Base-by-base conservation (phyloP, 2,797 vertebrate genomes). In the Naso thynnoides region DNA sequence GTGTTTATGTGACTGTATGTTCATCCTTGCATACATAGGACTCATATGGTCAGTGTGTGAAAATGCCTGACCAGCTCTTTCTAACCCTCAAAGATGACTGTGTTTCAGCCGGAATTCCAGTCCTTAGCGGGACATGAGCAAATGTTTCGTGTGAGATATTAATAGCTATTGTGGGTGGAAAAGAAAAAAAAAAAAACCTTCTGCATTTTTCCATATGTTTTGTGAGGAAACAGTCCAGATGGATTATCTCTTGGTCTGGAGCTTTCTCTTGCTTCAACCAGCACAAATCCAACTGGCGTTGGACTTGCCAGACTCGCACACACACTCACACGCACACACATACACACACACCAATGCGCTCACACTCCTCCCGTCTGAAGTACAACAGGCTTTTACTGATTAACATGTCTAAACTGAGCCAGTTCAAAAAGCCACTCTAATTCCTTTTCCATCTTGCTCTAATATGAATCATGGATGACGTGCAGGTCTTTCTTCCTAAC, bases 141-240 rank as follows among this genome's bases (percentile, higher is more conserved):
- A 92, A 90, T 74, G 87, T 81, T 91, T 70, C 79, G 73, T 78
- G 73, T 45, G 66, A 84, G 86, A 88, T 93, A 93, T 94, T 92
- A 93, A 93, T 93, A 94, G 89, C 88, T 85, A 75, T 90, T 88
- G 89, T 90, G 91, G 90, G 90, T 26, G 85, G 88, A 86, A 91
- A 90, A 78, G 72, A 53, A 59, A 82, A 79, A 90, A 59, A 44
- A 85, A 86, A 90, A 90, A 86, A 80, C 70, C 84, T 82, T 82
- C 73, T 88, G 81, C 80, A 82, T 89, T 93, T 94, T 93, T 92
- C 92, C 91, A 91, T 94, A 93, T 93, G 90, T 92, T 93, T 92
- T 89, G 81, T 87, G 86, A 93, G 91, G 89, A 94, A 94, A 89
- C 86, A 73, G 86, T 93, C 90, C 90, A 92, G 91, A 92, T 90